Base-by-base conservation (phyloP, 2,888 invertebrate genomes). In the Rhamphomyia laevipes region DNA sequence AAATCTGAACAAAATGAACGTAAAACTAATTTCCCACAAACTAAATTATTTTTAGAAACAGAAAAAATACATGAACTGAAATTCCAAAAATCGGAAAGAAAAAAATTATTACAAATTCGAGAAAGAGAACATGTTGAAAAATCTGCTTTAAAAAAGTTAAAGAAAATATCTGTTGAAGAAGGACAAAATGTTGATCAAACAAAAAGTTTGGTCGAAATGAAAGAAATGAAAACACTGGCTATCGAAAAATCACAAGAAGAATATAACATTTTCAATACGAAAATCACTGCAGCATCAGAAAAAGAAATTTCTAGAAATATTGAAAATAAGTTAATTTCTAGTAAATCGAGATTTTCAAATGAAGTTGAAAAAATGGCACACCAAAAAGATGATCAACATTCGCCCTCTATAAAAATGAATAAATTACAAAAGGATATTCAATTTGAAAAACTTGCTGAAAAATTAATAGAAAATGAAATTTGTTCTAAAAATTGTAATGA, bases 191-290 rank as follows among this genome's bases (percentile, higher is more conserved):
- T 5, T 3, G 7, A 27, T 27, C 23, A 27, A 27, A 7, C 9
- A 27, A 21, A 21, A 21, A 21, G 6, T 21, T 4, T 21, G 3
- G 21, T 21, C 4, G 23, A 27, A 27, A 27, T 2, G 9, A 35
- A 47, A n/a, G 49, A 50, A 30, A 16, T n/a, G 53, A 55, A 45
- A 46, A 46, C n/a, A 10, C 13, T 27, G 17, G 45, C 30, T 3
- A 31, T 50, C 6, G 49, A 57, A 55, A 48, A 57, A 56, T 35
- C 52, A 57, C 1, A 56, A 58, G 51, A 57, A 53, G 38, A 57
- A 56, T 57, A 41, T 57, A 57, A 45, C 57, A 58, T 50, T 56
- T 53, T 1, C 55, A 56, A 57, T 49, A 56, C 57, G 2, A 56
- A 55, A 18, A 45, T 56, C 31, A 9, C 23, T 7, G 23, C 23